Evolutionary conservation across 2,888 invertebrate genomes (phyloP).

Genomic region (Drosophila kanekoi): DNA sequence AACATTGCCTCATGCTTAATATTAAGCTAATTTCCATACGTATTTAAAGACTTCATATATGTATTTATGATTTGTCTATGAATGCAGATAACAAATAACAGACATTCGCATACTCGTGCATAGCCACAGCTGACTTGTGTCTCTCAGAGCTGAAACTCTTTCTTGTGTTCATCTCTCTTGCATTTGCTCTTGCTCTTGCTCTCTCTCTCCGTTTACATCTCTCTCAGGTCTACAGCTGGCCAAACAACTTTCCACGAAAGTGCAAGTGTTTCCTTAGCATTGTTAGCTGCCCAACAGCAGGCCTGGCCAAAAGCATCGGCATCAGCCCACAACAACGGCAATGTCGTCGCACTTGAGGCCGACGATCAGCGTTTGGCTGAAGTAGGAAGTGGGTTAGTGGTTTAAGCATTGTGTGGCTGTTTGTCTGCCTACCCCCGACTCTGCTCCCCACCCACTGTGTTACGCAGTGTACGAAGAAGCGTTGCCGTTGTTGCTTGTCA

Average conservation of each 20-base stretch:
- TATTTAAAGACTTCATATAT: constrained; percentile 12
- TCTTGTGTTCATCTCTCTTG: neutral
- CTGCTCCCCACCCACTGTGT: neutral
- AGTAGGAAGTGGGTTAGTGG: constrained; percentile 78
- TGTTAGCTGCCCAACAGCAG: constrained; percentile 39
- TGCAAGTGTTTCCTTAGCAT: constrained; percentile 80
- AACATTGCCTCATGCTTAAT: constrained; percentile 38
- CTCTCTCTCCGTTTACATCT: constrained; percentile 1
- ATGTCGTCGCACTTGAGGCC: constrained; percentile 55
- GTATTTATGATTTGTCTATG: constrained; percentile 21
- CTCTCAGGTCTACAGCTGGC: constrained; percentile 45
- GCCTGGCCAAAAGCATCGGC: constrained; percentile 13
- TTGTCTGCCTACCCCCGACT: neutral
- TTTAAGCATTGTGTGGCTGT: constrained; percentile 23
- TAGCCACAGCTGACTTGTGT: constrained; percentile 29
- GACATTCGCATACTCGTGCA: constrained; percentile 13
- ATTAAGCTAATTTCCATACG: constrained; percentile 52
- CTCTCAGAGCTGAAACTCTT: neutral
- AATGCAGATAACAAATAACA: constrained; percentile 4
- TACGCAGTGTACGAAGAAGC: constrained; percentile 28
- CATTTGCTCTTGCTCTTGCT: constrained; percentile 3
- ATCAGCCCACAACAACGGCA: constrained; percentile 37
- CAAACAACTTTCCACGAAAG: constrained; percentile 78
- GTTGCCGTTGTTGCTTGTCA: constrained; percentile 18
- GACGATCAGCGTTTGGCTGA: constrained; percentile 20